Percentiles rank a stretch among this genome's conserved stretches.
These are phyloP conservation scores for Cephalopholis sonnerati DNA, from an alignment of 2,113 vertebrate genomes.

Conservation along the genomic window DNA sequence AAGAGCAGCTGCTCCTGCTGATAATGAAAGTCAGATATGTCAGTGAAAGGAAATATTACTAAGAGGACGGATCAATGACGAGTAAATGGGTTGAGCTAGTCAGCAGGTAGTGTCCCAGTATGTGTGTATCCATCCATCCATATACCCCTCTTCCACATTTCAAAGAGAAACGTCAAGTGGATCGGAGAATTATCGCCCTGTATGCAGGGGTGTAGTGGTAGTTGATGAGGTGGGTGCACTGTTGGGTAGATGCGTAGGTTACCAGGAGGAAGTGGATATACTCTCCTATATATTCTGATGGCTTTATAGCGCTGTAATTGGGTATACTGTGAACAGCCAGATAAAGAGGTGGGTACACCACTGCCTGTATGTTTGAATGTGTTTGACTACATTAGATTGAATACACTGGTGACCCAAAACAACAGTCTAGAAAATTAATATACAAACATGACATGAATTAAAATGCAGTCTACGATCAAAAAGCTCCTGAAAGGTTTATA, in stretches of 20 bases:
- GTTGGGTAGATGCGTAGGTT: too few relatives aligned
- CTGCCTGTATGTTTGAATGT: not conserved
- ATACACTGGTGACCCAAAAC: not conserved
- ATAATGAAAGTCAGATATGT: slow-evolving; percentile 31
- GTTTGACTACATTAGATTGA: not conserved
- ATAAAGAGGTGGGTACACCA: too few relatives aligned
- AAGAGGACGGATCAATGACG: slow-evolving; percentile 18
- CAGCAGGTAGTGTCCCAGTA: not conserved
- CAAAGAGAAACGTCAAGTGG: not conserved
- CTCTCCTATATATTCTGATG: too few relatives aligned
- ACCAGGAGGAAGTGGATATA: too few relatives aligned
- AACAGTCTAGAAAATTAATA: not conserved
- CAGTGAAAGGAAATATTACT: slow-evolving; percentile 34
- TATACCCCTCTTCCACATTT: not conserved
- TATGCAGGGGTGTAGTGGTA: not conserved
- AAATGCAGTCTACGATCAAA: not conserved
- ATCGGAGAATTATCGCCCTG: not conserved
- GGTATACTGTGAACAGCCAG: too few relatives aligned
- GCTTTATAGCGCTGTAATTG: too few relatives aligned
- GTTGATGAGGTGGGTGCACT: too few relatives aligned
- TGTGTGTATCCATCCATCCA: not conserved
- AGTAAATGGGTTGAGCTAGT: slow-evolving; percentile 23
- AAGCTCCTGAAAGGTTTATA: not conserved
- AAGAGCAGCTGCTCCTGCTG: not conserved
- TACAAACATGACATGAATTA: not conserved